Evolutionary conservation across 2,797 vertebrate species (phyloP), one percentile per base, ranked within the genome.

Genomic region (Galago senegalensis): DNA sequence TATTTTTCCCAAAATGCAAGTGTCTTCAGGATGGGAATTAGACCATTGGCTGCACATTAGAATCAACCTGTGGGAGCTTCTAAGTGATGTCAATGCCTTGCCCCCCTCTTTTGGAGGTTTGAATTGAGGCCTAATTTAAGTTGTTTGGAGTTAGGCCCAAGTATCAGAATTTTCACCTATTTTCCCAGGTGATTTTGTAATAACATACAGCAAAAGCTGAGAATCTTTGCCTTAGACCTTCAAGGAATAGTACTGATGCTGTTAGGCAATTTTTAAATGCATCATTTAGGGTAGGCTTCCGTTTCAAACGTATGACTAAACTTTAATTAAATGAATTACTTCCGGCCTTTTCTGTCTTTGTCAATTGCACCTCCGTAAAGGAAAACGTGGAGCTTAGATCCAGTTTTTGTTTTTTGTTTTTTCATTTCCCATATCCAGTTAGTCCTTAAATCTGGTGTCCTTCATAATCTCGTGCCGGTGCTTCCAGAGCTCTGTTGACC

Each of bases 1-100:
- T 34, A 60, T 43, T 75, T 70, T 89, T 49, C 43, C 27, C 13
- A 31, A 67, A 93, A 90, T 7, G 14, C 21, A 85, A 21, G 12
- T 37, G 46, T 89, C 61, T 97, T 82, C 75, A 86, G 37, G 73
- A 63, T 60, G 25, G 63, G 69, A 87, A 77, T 40, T 79, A 82
- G 80, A 89, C 31, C 9, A 34, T 7, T 65, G 83, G 17, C 27
- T 53, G 4, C 40, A 63, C 46, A 29, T 69, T 93, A 29, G 67
- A 91, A 61, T 82, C 31, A 79, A 21, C 5, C 18, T 72, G 73
- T 17, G n/a, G 56, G 56, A 53, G 34, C 5, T 56, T 73, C 81
- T 83, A 80, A 87, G 89, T 18, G 37, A 17, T 40, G 34, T 23
- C 11, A 67, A 14, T 88, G 53, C 8, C 5, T 72, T 9, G 10